Conservation (phyloP, 2,888 invertebrate species). For the Epistrophella euchroma region DNA sequence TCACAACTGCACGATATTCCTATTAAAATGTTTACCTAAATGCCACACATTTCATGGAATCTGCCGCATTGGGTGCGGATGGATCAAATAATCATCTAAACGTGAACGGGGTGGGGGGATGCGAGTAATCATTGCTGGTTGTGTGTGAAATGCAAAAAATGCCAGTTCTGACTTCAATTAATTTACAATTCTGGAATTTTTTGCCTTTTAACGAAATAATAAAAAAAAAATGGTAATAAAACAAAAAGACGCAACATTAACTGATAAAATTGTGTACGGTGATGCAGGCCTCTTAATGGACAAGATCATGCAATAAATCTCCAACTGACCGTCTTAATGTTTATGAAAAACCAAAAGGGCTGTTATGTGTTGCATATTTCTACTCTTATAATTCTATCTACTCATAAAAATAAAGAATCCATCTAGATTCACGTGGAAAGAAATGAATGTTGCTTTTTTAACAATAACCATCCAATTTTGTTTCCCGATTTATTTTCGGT, state of each 20-base stretch:
- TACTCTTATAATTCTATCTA: too few relatives aligned
- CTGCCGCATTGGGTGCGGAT: constrained; percentile 38
- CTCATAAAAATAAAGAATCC: too few relatives aligned
- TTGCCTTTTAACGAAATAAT: constrained; percentile 27
- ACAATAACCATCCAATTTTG: too few relatives aligned
- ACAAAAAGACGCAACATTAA: constrained; percentile 16
- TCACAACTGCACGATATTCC: constrained; percentile 71
- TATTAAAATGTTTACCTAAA: constrained; percentile 73
- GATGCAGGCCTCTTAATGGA: constrained; percentile 52
- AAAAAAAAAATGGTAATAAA: not conserved
- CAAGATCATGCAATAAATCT: constrained; percentile 66
- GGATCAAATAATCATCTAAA: constrained; percentile 48
- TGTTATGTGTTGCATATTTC: not conserved
- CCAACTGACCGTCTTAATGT: constrained; percentile 54
- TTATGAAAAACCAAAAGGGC: not conserved
- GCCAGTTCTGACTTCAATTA: constrained; percentile 59
- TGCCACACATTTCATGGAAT: constrained; percentile 74
- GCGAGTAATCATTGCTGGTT: constrained; percentile 1
- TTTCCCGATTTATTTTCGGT: too few relatives aligned
- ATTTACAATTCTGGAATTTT: constrained; percentile 65
- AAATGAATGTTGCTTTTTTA: too few relatives aligned
- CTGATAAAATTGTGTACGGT: constrained; percentile 43
- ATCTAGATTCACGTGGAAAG: too few relatives aligned
- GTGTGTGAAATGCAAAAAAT: constrained; percentile 52
- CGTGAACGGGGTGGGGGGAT: not conserved